Evolutionary conservation across 2,888 invertebrate genomes (phyloP).

Genomic region (Tanypteryx hageni): DNA sequence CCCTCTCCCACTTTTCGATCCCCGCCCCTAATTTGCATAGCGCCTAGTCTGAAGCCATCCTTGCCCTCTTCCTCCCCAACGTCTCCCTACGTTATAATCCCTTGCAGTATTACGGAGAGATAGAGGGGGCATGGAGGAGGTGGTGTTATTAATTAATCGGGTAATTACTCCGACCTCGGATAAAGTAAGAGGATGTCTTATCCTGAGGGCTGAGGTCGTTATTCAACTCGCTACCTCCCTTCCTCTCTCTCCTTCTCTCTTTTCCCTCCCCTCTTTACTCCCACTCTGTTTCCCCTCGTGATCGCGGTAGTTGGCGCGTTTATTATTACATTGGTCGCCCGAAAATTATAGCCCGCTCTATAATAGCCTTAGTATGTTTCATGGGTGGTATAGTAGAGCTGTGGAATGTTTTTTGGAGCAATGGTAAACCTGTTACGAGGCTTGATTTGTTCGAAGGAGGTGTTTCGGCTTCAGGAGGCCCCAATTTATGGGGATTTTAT

Average conservation of each 20-base stretch:
- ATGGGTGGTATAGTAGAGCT: not conserved
- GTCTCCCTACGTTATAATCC: conserved; percentile 35
- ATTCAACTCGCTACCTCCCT: conserved; percentile 45
- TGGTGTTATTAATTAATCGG: conserved; percentile 60
- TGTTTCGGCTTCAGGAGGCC: not conserved
- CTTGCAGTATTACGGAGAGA: conserved; percentile 19
- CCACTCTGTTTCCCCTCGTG: not conserved
- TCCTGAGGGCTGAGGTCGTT: conserved; percentile 26
- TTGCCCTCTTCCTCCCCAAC: not conserved
- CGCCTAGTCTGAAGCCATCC: not conserved
- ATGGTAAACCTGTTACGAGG: not conserved
- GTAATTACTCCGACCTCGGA: conserved; percentile 42
- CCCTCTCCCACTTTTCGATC: conserved; percentile 4
- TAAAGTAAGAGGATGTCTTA: conserved; percentile 47
- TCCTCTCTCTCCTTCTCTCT: not conserved
- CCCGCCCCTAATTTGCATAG: conserved; percentile 46
- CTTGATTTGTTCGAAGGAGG: not conserved
- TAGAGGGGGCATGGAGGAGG: not conserved
- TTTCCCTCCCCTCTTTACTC: not conserved
- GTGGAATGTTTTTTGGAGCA: conserved; percentile 4
- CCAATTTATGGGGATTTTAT: not conserved
- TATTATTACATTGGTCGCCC: conserved; percentile 14
- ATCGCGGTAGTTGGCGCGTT: conserved; percentile 31
- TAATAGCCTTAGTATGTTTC: conserved; percentile 8
- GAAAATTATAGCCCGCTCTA: conserved; percentile 4